phyloP scores from a whole-genome alignment of 2,113 vertebrate genomes.

The Egretta garzetta region DNA sequence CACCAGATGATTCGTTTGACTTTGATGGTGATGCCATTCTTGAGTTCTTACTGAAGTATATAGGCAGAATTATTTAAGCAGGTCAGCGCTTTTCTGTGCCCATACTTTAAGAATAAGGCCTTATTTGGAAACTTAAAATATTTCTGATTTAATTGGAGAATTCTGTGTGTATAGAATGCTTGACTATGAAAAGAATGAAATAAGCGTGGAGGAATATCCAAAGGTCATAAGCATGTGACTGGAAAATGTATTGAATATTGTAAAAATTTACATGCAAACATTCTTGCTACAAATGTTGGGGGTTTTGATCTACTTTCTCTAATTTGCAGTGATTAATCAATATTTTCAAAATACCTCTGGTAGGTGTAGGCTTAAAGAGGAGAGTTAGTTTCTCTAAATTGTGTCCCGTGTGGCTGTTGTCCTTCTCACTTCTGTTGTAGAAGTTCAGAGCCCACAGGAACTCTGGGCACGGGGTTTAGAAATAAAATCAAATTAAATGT shows the following conservation, averaged over 20 bases:
- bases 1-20: background rate
- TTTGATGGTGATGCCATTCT: background rate
- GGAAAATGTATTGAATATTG: background rate
- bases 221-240: background rate
- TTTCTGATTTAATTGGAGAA: background rate
- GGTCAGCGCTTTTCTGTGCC: background rate
- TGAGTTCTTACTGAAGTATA: background rate
- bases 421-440: background rate
- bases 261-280: background rate
- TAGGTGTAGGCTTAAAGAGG: background rate
- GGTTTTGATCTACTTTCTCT: background rate
- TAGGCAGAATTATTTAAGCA: background rate
- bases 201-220: background rate
- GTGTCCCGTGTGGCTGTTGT: background rate
- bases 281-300: background rate
- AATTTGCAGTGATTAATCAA: background rate
- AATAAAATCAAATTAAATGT: background rate
- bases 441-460: background rate
- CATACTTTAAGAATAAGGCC: background rate
- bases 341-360: background rate
- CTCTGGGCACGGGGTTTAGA: background rate
- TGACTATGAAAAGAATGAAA: background rate
- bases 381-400: background rate
- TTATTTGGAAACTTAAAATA: background rate
- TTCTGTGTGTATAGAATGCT: background rate